Percentiles rank a stretch among this genome's conserved stretches.
phyloP scores from a whole-genome alignment of 2,888 invertebrate genomes.

The Baccha elongata region DNA sequence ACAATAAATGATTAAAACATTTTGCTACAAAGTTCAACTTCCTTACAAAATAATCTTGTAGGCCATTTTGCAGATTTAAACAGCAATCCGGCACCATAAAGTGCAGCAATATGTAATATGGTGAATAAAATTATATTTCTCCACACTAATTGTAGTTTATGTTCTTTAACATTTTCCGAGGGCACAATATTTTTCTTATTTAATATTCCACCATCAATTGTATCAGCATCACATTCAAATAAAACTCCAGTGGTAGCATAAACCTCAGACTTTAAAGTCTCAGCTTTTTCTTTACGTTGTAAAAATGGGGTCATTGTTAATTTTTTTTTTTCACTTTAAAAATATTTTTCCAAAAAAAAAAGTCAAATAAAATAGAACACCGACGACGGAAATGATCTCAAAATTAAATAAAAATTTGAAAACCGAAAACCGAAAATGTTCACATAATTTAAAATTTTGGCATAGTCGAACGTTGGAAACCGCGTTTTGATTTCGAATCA shows the following conservation, averaged over 20 bases:
- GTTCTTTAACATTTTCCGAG: slow-evolving; percentile 84
- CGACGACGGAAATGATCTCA: no score
- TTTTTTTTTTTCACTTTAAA: no score
- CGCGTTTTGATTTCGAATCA: no score
- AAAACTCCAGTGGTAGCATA: slow-evolving; percentile 84
- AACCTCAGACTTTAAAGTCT: slow-evolving; percentile 76
- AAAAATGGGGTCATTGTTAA: background rate
- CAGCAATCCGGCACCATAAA: slow-evolving; percentile 90
- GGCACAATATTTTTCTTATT: slow-evolving; percentile 83
- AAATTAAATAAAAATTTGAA: no score
- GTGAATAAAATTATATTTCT: slow-evolving; percentile 90
- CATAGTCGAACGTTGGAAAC: no score
- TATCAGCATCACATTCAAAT: slow-evolving; percentile 87
- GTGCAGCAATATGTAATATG: slow-evolving; percentile 88
- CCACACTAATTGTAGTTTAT: slow-evolving; percentile 88
- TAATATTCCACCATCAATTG: slow-evolving; percentile 84
- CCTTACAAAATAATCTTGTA: slow-evolving; percentile 89
- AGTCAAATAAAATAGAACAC: no score
- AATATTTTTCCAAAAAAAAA: no score
- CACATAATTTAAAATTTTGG: no score
- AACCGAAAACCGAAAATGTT: no score
- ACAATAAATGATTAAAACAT: no score
- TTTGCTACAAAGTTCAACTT: no score
- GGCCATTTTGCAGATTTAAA: slow-evolving; percentile 89
- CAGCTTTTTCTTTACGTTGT: slow-evolving; percentile 1